Percentiles rank a stretch among this genome's conserved stretches.
These are phyloP conservation scores for Pediacus dermestoides DNA, from an alignment of 2,888 invertebrate species.

Conservation along the genomic window DNA sequence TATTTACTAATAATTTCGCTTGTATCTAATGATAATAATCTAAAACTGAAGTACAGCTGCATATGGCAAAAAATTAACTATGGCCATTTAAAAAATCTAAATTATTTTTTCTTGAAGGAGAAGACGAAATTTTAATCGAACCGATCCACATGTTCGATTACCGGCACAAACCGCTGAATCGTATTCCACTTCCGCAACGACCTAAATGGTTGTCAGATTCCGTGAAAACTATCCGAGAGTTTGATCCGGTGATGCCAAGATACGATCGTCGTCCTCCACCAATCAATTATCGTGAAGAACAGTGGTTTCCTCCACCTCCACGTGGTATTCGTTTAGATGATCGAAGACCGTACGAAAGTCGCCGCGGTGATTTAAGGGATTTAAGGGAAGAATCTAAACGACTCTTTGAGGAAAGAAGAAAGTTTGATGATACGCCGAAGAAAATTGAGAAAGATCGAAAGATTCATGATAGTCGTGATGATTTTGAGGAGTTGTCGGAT, in stretches of 20 bases:
- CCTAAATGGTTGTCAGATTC: slow-evolving; percentile 44
- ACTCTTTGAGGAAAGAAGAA: too few species aligned
- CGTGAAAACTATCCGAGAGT: slow-evolving; percentile 43
- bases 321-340: too few species aligned
- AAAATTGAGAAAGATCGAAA: slow-evolving; percentile 8
- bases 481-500: slow-evolving; percentile 32
- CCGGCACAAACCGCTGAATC: slow-evolving; percentile 57
- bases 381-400: too few species aligned
- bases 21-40: too few species aligned
- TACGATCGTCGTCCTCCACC: slow-evolving; percentile 14
- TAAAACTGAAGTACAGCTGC: too few species aligned
- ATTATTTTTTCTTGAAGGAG: too few species aligned
- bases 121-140: slow-evolving; percentile 57
- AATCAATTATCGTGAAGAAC: not conserved
- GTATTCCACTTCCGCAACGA: slow-evolving; percentile 47
- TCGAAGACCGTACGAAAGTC: too few species aligned
- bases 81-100: too few species aligned
- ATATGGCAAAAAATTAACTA: too few species aligned
- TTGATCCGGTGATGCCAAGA: slow-evolving; percentile 37
- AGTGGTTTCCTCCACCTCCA: not conserved
- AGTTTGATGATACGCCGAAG: too few species aligned
- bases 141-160: slow-evolving; percentile 70
- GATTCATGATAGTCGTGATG: slow-evolving; percentile 18
- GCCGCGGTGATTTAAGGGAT: too few species aligned
- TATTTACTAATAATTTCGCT: too few species aligned